A percentile compares a stretch with the other conserved stretches of the same genome.
phyloP scores from a whole-genome alignment of 2,797 vertebrate species.

The Schizopygopsis pylzovi region DNA sequence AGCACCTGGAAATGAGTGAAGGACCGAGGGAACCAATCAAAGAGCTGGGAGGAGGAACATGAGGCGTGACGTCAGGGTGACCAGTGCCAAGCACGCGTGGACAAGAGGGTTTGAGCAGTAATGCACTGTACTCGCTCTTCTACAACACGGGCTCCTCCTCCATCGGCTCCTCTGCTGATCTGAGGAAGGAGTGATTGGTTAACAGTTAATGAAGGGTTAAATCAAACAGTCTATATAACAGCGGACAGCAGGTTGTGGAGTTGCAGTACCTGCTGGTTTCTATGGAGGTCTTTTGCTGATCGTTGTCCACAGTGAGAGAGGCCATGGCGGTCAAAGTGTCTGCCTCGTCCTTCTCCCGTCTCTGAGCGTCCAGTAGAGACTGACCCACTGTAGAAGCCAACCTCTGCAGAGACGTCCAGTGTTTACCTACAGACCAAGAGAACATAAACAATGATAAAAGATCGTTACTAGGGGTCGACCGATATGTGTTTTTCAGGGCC shows the following conservation, averaged over 20 bases:
- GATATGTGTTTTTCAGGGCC: no score
- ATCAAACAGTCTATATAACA: background rate
- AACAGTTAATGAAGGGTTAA: background rate
- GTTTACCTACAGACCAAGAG: conserved; percentile 78
- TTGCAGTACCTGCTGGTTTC: conserved; percentile 74
- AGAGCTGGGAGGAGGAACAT: conserved; percentile 41
- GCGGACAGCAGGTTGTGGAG: background rate
- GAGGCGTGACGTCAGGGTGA: conserved; percentile 60
- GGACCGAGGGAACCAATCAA: conserved; percentile 35
- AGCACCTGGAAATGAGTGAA: conserved; percentile 57
- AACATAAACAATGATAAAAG: background rate
- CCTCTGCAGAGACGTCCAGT: conserved; percentile 89
- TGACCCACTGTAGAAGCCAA: conserved; percentile 78
- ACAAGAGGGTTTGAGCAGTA: conserved; percentile 50
- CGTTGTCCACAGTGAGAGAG: conserved; percentile 88
- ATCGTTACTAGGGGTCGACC: no score
- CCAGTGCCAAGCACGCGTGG: conserved; percentile 53
- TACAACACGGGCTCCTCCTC: conserved; percentile 91
- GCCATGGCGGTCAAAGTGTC: conserved; percentile 95
- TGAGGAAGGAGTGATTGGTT: conserved; percentile 66
- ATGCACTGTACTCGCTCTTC: conserved; percentile 57
- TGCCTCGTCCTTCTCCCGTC: conserved; percentile 87
- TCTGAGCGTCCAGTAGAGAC: conserved; percentile 83
- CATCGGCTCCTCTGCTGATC: conserved; percentile 92
- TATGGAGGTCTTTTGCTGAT: conserved; percentile 72